Evolutionary conservation across 1,140 invertebrate genomes (phyloP).

Genomic region (Onthophagus taurus): DNA sequence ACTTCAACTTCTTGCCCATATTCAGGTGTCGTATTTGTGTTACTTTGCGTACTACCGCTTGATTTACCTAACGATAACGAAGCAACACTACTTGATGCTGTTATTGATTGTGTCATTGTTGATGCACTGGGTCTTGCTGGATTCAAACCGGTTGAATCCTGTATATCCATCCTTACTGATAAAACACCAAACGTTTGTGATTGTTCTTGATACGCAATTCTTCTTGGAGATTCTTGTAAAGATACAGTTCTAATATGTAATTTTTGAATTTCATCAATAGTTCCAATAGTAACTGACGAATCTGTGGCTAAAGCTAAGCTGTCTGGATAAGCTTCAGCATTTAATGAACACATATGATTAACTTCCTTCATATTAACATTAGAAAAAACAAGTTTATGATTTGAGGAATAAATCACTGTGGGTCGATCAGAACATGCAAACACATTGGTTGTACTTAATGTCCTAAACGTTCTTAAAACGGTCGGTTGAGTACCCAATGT

Average conservation of each 20-base stretch:
- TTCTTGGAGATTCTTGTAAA: constrained; percentile 83
- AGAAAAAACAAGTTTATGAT: constrained; percentile 97
- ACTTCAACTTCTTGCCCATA: constrained; percentile 83
- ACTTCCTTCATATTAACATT: constrained; percentile 99
- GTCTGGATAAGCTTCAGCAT: constrained; percentile 89
- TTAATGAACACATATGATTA: constrained; percentile 95
- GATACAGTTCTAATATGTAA: constrained; percentile 93
- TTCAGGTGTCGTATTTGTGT: constrained; percentile 36
- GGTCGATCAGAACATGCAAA: constrained; percentile 98
- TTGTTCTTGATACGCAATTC: constrained; percentile 91
- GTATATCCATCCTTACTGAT: constrained; percentile 78
- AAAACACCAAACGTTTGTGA: constrained; percentile 93
- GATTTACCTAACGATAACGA: constrained; percentile 38
- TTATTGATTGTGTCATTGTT: constrained; percentile 55
- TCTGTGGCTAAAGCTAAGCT: constrained; percentile 91
- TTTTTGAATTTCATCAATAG: constrained; percentile 98
- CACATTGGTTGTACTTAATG: constrained; percentile 89
- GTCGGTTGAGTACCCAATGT: constrained; percentile 96
- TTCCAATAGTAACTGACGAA: constrained; percentile 89
- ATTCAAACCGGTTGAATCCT: constrained; percentile 57
- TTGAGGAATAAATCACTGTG: constrained; percentile 97
- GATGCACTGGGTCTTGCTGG: constrained; percentile 68
- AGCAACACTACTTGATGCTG: constrained; percentile 39
- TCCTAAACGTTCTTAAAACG: constrained; percentile 80
- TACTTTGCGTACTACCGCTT: constrained; percentile 27